Evolutionary conservation across 2,797 vertebrate species (phyloP), one percentile per base, ranked within the genome.

Genomic region (Cyclura pinguis): DNA sequence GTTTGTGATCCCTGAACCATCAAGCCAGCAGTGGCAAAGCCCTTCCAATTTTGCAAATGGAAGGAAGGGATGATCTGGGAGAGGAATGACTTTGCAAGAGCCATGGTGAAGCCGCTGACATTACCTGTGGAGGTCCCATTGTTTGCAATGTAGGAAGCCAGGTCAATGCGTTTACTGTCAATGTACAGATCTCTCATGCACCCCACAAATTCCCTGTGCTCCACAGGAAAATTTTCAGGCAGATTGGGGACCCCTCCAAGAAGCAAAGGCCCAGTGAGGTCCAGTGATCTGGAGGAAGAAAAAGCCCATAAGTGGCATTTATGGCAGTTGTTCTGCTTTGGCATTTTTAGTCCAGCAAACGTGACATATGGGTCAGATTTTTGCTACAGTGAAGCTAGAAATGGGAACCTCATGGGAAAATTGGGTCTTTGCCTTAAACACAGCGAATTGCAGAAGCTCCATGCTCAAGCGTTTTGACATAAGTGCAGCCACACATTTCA

Each of bases 151-250:
- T 98, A 99, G 92, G 98, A 98, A 3, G 98, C 99, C 97, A 99
- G 96, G 96, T 99, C 99, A 50, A 99, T 95, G 1, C 96, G 98
- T 81, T 98, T 98, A 97, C 96, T 99, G 94, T 99, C 99, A 0
- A 99, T 98, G 95, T 98, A 98, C 10, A 99, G 97, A 93, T 99
- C 98, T 95, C 98, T 98, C 98, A 99, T 99, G 91, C 99, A 99
- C 89, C 99, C 99, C 5, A 98, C 97, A 94, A 99, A 99, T 96
- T 99, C 98, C 84, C 98, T 97, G 93, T 98, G 98, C 88, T 98
- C 97, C 90, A 99, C 98, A 0, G 98, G 99, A 93, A 99, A 99
- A 97, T 99, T 99, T 96, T 99, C 99, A 0, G 99, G 98, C 77
- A 99, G 98, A 86, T 99, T 99, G 91, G 99, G 99, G 87, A 99